Evolutionary conservation across 2,797 vertebrate species (phyloP), one percentile per base, ranked within the genome.

Genomic region (Malacoraja senta): DNA sequence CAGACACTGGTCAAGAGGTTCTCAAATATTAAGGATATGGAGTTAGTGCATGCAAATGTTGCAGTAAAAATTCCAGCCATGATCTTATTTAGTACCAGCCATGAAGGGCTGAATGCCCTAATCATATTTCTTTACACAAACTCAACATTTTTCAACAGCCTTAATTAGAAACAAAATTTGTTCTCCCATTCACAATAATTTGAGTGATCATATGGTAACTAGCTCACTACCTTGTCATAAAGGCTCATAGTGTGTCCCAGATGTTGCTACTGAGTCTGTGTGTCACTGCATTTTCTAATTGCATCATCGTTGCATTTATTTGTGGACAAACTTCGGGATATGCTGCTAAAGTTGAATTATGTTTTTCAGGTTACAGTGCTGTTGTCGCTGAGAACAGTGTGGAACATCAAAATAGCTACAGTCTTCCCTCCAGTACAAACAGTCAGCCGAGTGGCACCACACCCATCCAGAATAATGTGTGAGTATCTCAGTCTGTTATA

Each of bases 351-450:
- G 15, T 32, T 86, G 83, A 17, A 65, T 65, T 65, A 2, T 19
- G 9, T 88, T 76, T 53, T 76, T 29, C 90, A 92, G 90, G 90
- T 92, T 92, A 92, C 53, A 92, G 90, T 92, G 90, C 90, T 2
- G 90, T 92, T 21, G 90, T 92, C 44, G 90, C 90, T 53, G 90
- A 92, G 90, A 92, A 92, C 90, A 92, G 90, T n/a, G 24, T 92
- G 90, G 90, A 92, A n/a, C 90, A 92, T 72, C 90, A 72, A 71
- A 92, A 92, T 71, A 92, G 71, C 71, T 92, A 92, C 71, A 92
- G 90, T 92, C 90, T 92, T 92, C 90, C 90, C 72, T 92, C 90
- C 24, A 92, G 90, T 92, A 92, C 90, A 92, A 92, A 92, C 71
- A 92, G 90, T 71, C 90, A 92, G 38, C 90, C 90, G 44, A 92